Evolutionary conservation across 2,797 vertebrate genomes (phyloP).

Genomic region (Momotus momota): DNA sequence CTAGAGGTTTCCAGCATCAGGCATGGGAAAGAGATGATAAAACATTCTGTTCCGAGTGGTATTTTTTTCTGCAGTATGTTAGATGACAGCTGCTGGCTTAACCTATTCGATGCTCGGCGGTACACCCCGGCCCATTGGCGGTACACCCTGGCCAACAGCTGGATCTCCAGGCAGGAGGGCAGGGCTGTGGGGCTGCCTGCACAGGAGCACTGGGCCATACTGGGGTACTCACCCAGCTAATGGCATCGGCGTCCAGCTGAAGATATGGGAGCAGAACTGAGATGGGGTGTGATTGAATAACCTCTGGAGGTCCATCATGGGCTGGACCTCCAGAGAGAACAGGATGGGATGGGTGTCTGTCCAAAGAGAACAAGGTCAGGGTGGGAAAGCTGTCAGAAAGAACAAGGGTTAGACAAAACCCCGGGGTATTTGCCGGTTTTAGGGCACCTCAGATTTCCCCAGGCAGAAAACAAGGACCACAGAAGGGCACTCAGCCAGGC

Average conservation of each 20-base stretch:
- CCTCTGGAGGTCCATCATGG: background rate
- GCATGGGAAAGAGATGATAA: background rate
- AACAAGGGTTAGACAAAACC: background rate
- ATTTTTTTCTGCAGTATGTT: background rate
- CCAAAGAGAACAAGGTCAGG: background rate
- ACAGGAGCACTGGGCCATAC: too few relatives aligned
- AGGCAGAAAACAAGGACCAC: background rate
- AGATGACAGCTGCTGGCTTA: background rate
- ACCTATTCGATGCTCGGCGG: background rate
- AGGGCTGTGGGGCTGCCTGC: too few relatives aligned
- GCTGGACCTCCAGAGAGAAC: background rate
- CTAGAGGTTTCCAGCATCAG: background rate
- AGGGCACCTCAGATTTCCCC: background rate
- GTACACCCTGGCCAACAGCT: too few relatives aligned
- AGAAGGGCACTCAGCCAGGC: background rate
- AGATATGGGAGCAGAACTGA: rapidly evolving
- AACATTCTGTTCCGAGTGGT: background rate
- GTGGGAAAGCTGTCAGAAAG: background rate
- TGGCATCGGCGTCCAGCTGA: rapidly evolving
- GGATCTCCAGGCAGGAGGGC: too few relatives aligned
- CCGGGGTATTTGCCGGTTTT: background rate
- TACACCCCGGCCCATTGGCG: too few relatives aligned
- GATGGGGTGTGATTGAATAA: rapidly evolving
- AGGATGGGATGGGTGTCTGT: background rate
- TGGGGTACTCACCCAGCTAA: background rate